Conservation (phyloP, 1,140 invertebrate genomes). For the Drosophila pectinifera region DNA sequence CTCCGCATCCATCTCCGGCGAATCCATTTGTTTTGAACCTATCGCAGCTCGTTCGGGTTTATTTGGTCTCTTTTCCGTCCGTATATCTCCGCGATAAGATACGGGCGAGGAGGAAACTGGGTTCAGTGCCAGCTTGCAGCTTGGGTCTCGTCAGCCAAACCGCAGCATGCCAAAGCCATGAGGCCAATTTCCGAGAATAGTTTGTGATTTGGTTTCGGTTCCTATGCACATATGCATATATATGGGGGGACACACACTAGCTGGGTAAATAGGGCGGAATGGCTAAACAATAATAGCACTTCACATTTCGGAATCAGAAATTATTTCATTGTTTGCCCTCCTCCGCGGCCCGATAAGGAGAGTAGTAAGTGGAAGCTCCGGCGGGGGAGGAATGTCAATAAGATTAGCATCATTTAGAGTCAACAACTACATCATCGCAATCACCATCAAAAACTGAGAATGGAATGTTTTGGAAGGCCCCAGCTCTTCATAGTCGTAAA, state of each 20-base stretch:
- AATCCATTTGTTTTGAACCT: slow-evolving; percentile 60
- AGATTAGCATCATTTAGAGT: slow-evolving; percentile 41
- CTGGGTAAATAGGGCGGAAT: slow-evolving; percentile 32
- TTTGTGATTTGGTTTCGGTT: slow-evolving; percentile 59
- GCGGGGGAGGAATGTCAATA: slow-evolving; percentile 30
- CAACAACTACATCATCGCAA: no score
- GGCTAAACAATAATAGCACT: slow-evolving; percentile 38
- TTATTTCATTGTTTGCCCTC: slow-evolving; percentile 36
- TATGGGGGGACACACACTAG: slow-evolving; percentile 9
- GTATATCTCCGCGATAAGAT: slow-evolving; percentile 29
- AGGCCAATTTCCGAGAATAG: slow-evolving; percentile 73
- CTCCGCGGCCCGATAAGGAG: slow-evolving; percentile 36
- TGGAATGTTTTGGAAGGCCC: not conserved
- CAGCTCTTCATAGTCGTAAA: not conserved
- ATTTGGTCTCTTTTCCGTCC: slow-evolving; percentile 33
- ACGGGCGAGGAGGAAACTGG: slow-evolving; percentile 7
- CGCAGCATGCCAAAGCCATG: slow-evolving; percentile 73
- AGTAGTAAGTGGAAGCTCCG: no score
- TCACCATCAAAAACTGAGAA: slow-evolving; percentile 10
- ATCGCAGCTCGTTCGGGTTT: slow-evolving; percentile 34
- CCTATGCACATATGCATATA: not conserved
- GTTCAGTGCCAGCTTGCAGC: slow-evolving; percentile 36
- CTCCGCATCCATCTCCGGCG: slow-evolving; percentile 22
- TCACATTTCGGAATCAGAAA: slow-evolving; percentile 43
- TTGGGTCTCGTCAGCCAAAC: slow-evolving; percentile 41